A percentile compares a stretch with the other conserved stretches of the same genome.
Evolutionary conservation across 2,888 invertebrate species (phyloP).

Genomic region (Mesorhabditis sp.): DNA sequence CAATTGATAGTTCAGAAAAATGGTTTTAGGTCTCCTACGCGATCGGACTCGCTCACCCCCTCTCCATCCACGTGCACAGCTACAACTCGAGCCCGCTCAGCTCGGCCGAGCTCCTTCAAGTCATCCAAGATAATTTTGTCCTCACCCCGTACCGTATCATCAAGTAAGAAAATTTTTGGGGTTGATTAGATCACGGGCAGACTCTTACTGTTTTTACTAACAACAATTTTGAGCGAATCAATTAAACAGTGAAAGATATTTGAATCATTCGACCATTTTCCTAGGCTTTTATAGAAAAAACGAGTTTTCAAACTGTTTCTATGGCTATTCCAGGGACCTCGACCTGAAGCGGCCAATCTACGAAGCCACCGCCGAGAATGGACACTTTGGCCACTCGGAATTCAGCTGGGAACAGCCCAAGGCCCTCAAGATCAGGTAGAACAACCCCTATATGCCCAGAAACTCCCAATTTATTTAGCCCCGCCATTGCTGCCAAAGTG

Average conservation of each 20-base stretch:
- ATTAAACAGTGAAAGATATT: too few species aligned
- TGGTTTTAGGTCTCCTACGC: background rate
- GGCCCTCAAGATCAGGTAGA: slow-evolving; percentile 62
- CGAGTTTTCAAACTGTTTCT: background rate
- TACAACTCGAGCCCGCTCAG: slow-evolving; percentile 82
- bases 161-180: slow-evolving; percentile 69
- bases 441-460: too few species aligned
- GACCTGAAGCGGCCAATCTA: slow-evolving; percentile 85
- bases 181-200: too few species aligned
- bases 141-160: slow-evolving; percentile 93
- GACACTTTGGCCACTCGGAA: slow-evolving; percentile 92
- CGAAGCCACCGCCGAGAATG: slow-evolving; percentile 93
- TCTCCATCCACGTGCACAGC: slow-evolving; percentile 91
- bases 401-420: slow-evolving; percentile 97
- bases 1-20: background rate
- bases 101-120: slow-evolving; percentile 76
- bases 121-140: slow-evolving; percentile 91
- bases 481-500: too few species aligned
- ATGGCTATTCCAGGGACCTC: slow-evolving; percentile 54
- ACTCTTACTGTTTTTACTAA: too few species aligned
- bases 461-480: too few species aligned
- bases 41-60: slow-evolving; percentile 66
- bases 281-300: too few species aligned
- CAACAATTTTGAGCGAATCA: too few species aligned
- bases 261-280: too few species aligned